Base-by-base conservation (phyloP, 2,113 vertebrate species). In the Cololabis saira region DNA sequence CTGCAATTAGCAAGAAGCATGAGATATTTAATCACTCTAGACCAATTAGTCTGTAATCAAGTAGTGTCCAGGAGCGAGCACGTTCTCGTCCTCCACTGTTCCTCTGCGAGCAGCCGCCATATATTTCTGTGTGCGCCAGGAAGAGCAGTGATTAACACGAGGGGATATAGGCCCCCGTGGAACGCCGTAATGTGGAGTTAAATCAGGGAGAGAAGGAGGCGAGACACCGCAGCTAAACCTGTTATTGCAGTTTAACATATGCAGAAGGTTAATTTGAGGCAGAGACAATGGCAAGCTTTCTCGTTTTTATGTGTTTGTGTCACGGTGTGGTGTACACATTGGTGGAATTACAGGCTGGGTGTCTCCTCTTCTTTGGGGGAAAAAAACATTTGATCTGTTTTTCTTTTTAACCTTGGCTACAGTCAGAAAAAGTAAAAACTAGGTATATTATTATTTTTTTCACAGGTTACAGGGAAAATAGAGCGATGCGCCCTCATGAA, bases 21-120 rank as follows among this genome's bases (percentile, higher is more conserved):
- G 95, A 97, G 95, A 96, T 98, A 96, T 98, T 98, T 97, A 98
- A 98, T 98, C 96, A 98, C 95, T 96, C 96, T 94, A 96, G 94
- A 96, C 95, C 97, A 98, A 98, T 98, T 98, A 98, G 96, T 94
- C 94, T 92, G 95, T 96, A 98, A 98, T 98, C 96, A 98, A 95
- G 95, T 96, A 95, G 95, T 96, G 96, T 93, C 91, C 91, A 93
- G 90, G 96, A 94, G 94, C 94, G 94, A 87, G 94, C 88, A 80
- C 94, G 95, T 95, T 97, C 95, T 94, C 92, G 81, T 91, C 94
- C 94, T 94, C 94, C 87, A 79, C 89, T 93, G 94, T 94, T 93
- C 93, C 93, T 93, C 90, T 90, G 93, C 91, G 93, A 95, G 93
- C 93, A 91, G 71, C 79, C 78, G 80, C 85, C 71, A 88, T 92